Conservation (phyloP, 2,888 invertebrate species). For the Ecliptopera silaceata region DNA sequence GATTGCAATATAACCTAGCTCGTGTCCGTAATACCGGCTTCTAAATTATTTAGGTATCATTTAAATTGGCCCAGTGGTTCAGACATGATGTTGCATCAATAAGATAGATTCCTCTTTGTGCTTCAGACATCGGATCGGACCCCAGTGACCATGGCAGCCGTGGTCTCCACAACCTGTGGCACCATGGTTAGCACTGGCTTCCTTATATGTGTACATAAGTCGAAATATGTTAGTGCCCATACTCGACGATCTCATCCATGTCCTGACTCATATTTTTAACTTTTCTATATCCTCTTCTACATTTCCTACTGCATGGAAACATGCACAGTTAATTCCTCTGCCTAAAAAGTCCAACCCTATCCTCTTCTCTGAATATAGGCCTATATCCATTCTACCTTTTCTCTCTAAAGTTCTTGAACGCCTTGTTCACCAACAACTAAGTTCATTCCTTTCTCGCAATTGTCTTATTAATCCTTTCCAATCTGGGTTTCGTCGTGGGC, state of each 20-base stretch:
- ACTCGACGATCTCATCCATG: background rate
- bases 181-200: conserved; percentile 49
- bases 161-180: conserved; percentile 32
- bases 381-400: too few species aligned
- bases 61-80: too few species aligned
- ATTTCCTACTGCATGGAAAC: background rate
- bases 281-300: too few species aligned
- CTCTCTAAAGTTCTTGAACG: too few species aligned
- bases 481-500: background rate
- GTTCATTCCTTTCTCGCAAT: background rate
- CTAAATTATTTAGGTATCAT: too few species aligned
- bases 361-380: background rate
- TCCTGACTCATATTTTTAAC: background rate
- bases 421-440: background rate
- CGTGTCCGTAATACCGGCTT: too few species aligned
- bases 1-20: too few species aligned
- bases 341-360: background rate
- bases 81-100: too few species aligned
- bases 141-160: conserved; percentile 29
- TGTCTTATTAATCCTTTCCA: background rate
- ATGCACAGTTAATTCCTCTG: background rate
- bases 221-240: too few species aligned
- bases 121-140: conserved; percentile 17
- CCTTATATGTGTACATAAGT: conserved; percentile 39
- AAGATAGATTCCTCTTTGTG: too few species aligned